Evolutionary conservation across 2,888 invertebrate species (phyloP).

Genomic region (Diarsia brunnea): DNA sequence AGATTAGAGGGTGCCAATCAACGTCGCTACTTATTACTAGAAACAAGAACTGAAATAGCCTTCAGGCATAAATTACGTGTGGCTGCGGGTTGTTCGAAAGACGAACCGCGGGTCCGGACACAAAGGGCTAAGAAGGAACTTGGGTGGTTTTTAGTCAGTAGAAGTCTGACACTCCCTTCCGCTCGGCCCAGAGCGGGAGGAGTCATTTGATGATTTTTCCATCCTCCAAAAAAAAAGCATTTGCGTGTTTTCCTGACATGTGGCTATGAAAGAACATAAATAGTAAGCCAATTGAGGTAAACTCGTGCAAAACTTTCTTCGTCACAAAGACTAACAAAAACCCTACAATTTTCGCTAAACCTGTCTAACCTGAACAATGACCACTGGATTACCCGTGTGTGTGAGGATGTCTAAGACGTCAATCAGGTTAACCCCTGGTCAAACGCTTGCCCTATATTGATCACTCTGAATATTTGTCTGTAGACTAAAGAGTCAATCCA

Average conservation of each 20-base stretch:
- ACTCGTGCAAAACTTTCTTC: slow-evolving; percentile 6
- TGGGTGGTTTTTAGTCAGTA: too few species aligned
- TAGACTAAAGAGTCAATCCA: slow-evolving; percentile 15
- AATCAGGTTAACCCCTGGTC: background rate
- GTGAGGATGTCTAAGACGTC: background rate
- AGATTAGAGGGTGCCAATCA: background rate
- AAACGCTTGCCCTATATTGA: background rate
- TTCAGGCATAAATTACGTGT: too few species aligned
- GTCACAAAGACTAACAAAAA: background rate
- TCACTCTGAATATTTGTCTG: slow-evolving; percentile 22
- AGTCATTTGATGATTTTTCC: too few species aligned
- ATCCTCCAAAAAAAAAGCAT: too few species aligned
- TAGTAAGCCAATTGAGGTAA: background rate
- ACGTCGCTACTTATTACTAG: background rate
- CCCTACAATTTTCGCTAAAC: background rate
- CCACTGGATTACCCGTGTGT: background rate
- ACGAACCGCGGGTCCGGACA: too few species aligned
- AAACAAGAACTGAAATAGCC: slow-evolving; percentile 6
- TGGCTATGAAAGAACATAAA: slow-evolving; percentile 5
- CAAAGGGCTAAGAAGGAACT: too few species aligned
- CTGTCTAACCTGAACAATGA: background rate
- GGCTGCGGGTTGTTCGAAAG: too few species aligned
- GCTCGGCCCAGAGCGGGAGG: too few species aligned
- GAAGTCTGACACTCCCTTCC: too few species aligned
- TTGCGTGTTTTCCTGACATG: slow-evolving; percentile 14